Evolutionary conservation across 2,888 invertebrate species (phyloP), one percentile per base, ranked within the genome.

Genomic region (Barypeithes pellucidus): DNA sequence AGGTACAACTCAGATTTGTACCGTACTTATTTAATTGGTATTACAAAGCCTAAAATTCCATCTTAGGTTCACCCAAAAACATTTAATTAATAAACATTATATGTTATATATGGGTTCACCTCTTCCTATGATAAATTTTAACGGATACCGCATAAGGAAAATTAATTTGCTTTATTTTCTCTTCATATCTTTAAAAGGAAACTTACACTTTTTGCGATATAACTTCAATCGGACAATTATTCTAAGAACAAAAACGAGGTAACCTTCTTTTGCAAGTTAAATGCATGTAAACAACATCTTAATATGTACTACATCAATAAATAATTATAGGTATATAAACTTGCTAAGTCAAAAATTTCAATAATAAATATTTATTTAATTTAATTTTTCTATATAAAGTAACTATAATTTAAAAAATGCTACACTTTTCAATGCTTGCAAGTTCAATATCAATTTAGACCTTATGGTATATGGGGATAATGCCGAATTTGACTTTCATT

Each of bases 401-500:
- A 41, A 41, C n/a, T 45, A 33, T 18, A 47, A 22, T n/a, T 20
- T 52, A 66, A 72, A 72, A 66, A 72, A 54, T 20, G 54, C 7
- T 66, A 50, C 18, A 52, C n/a, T 66, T 66, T 52, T 39, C 61
- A 52, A 65, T 65, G 47, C 5, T 63, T 12, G 45, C 33, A 9
- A 29, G 11, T 50, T 50, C 5, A 12, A 33, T 60, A 47, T 71
- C 39, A 59, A 59, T 41, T 14, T 66, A 54, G 60, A 52, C 72
- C 67, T 75, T 72, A 75, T 54, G 67, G 59, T 60, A 61, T 69
- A 67, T 43, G 69, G 71, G 72, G 74, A 77, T 77, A 77, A 76
- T 33, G 79, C 77, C 77, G 74, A 79, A 78, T 76, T 76, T 72
- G 75, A 76, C 76, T 79, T 79, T 78, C 78, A 78, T 76, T 78